Evolutionary conservation across 2,113 vertebrate species (phyloP).

Genomic region (Chaetura pelagica): DNA sequence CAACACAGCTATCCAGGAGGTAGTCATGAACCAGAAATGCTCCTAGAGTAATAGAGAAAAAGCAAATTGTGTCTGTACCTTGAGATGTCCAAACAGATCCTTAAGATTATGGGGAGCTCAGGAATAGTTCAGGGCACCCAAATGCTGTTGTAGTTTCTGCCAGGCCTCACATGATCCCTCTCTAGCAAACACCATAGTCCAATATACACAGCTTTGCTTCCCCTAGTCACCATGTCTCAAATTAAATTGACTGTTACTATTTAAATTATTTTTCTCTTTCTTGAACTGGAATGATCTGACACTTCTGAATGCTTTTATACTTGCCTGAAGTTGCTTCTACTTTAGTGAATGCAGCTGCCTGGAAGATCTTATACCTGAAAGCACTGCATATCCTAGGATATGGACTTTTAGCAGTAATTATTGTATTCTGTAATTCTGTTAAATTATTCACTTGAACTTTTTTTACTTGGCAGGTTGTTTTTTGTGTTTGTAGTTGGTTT

Average conservation of each 20-base stretch:
- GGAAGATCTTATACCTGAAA: neutral
- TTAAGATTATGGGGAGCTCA: neutral
- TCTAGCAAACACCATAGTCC: neutral
- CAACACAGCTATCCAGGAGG: neutral
- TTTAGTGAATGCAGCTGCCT: neutral
- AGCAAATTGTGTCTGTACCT: neutral
- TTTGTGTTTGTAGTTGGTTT: neutral
- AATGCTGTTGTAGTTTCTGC: neutral
- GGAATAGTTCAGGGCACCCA: neutral
- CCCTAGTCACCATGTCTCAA: accelerated
- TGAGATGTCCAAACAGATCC: neutral
- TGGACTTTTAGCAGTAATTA: neutral
- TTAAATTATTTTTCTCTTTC: neutral
- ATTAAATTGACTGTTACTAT: neutral
- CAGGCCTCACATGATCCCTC: neutral
- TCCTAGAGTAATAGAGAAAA: neutral
- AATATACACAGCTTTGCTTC: neutral
- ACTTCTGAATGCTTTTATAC: neutral
- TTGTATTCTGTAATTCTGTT: neutral
- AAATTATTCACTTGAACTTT: neutral
- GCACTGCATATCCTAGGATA: neutral
- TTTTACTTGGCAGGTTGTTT: neutral
- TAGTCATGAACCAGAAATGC: neutral
- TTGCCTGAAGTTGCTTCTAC: neutral
- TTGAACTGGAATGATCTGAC: neutral